Percentiles rank a stretch among this genome's conserved stretches.
phyloP scores from a whole-genome alignment of 1,140 invertebrate species.

The Sycophila sp. region DNA sequence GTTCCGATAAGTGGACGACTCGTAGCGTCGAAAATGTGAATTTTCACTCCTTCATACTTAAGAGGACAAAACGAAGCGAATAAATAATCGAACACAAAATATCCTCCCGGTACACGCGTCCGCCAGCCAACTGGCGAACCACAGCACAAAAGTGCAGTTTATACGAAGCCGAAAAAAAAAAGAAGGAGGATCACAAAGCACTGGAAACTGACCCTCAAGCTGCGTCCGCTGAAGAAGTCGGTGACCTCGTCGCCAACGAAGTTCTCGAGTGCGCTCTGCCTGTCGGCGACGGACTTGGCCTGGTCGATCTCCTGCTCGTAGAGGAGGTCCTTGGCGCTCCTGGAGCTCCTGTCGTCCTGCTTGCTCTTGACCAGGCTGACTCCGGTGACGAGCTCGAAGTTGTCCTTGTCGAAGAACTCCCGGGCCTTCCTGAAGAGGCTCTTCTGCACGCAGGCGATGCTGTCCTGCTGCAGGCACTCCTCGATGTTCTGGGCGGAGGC shows the following conservation, averaged over 20 bases:
- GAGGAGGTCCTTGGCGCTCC: conserved; percentile 59
- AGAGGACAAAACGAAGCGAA: too few species aligned
- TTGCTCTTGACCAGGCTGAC: conserved; percentile 68
- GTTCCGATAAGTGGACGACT: too few species aligned
- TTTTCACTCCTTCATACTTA: too few species aligned
- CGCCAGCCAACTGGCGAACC: too few species aligned
- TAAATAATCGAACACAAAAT: too few species aligned
- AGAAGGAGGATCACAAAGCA: not conserved
- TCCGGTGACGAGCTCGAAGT: conserved; percentile 69
- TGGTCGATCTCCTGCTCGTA: conserved; percentile 65
- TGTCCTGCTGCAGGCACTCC: conserved; percentile 72
- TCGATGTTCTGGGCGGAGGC: conserved; percentile 57
- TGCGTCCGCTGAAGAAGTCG: conserved; percentile 71
- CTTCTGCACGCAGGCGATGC: conserved; percentile 74
- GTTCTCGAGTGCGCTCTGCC: conserved; percentile 71
- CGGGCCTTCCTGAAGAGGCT: conserved; percentile 70
- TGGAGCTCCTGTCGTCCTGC: conserved; percentile 56
- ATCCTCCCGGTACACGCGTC: too few species aligned
- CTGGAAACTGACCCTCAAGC: conserved; percentile 57
- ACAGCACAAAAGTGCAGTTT: too few species aligned
- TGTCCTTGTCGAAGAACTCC: conserved; percentile 72
- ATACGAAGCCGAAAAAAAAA: not conserved
- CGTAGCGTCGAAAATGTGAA: too few species aligned
- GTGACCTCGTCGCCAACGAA: conserved; percentile 68
- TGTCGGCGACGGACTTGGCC: conserved; percentile 65